Conservation (phyloP, 2,113 vertebrate species). For the Terrapene triunguis region DNA sequence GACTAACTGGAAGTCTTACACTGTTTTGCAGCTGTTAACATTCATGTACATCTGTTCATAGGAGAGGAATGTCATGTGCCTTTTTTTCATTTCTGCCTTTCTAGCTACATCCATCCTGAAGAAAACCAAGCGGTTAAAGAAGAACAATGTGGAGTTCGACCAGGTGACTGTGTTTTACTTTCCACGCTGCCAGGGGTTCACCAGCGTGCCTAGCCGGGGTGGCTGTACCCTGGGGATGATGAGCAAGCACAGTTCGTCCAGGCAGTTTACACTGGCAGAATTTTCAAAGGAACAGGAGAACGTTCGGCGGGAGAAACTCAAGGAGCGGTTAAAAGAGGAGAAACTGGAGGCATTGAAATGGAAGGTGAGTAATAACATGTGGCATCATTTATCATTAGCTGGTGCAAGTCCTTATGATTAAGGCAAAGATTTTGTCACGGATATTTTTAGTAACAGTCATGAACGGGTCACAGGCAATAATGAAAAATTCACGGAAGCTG, state of each 20-base stretch:
- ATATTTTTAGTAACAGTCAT: too few relatives aligned
- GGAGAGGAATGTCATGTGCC: neutral
- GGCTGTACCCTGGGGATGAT: slow-evolving; percentile 97
- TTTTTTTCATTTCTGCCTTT: neutral
- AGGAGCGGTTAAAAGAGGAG: slow-evolving; percentile 90
- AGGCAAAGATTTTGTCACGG: too few relatives aligned
- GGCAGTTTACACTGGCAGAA: slow-evolving; percentile 89
- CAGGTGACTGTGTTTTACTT: slow-evolving; percentile 97
- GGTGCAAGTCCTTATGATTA: fast-evolving
- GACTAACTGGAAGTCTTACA: neutral
- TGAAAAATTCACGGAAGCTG: too few relatives aligned
- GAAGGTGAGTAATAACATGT: slow-evolving; percentile 80
- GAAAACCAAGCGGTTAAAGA: slow-evolving; percentile 85
- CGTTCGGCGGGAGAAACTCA: slow-evolving; percentile 86
- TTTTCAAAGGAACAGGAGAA: slow-evolving; percentile 89
- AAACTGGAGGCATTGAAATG: slow-evolving; percentile 88
- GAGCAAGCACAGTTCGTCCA: slow-evolving; percentile 85
- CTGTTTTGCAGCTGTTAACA: neutral
- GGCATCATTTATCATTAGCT: neutral
- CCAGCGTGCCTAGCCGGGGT: slow-evolving; percentile 94
- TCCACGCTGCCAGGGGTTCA: slow-evolving; percentile 96
- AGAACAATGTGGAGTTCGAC: slow-evolving; percentile 89
- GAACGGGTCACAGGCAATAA: too few relatives aligned
- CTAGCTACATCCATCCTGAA: slow-evolving; percentile 93
- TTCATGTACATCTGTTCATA: neutral